Conservation (phyloP, 2,888 invertebrate species). For the Dyspetes luteomarginatus region DNA sequence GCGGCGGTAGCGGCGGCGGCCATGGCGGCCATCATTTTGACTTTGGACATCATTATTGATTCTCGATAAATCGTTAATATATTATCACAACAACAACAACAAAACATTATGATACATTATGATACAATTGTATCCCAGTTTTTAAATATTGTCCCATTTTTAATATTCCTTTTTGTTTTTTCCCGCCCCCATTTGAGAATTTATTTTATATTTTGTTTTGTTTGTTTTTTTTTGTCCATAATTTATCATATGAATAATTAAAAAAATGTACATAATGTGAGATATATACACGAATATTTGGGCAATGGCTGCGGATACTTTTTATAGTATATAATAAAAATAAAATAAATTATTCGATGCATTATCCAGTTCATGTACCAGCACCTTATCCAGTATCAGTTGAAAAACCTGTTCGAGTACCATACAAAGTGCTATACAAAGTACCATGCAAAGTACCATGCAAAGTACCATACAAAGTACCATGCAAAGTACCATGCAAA, state of each 20-base stretch:
- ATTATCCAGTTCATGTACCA: conserved; percentile 72
- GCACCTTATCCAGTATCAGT: conserved; percentile 77
- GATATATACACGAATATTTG: conserved; percentile 5
- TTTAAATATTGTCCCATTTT: too few species aligned
- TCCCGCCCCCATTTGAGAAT: too few species aligned
- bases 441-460: conserved; percentile 75
- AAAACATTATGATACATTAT: too few species aligned
- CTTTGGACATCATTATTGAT: conserved; percentile 56
- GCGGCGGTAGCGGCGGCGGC: conserved; percentile 63
- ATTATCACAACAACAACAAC: too few species aligned
- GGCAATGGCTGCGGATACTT: conserved; percentile 26
- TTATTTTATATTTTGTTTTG: conserved; percentile 11
- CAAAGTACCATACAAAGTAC: conserved; percentile 74
- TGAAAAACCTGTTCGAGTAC: conserved; percentile 73
- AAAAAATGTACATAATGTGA: conserved; percentile 61
- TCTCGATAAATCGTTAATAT: too few species aligned
- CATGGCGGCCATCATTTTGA: conserved; percentile 68
- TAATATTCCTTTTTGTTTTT: too few species aligned
- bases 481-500: conserved; percentile 72
- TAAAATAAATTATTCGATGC: conserved; percentile 61
- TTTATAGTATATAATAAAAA: conserved; percentile 33
- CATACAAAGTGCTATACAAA: conserved; percentile 75
- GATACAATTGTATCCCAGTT: too few species aligned
- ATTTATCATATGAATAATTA: background rate
- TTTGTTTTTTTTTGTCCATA: conserved; percentile 7